Evolutionary conservation across 2,797 vertebrate genomes (phyloP), one percentile per base, ranked within the genome.

Genomic region (Coilia nasus): DNA sequence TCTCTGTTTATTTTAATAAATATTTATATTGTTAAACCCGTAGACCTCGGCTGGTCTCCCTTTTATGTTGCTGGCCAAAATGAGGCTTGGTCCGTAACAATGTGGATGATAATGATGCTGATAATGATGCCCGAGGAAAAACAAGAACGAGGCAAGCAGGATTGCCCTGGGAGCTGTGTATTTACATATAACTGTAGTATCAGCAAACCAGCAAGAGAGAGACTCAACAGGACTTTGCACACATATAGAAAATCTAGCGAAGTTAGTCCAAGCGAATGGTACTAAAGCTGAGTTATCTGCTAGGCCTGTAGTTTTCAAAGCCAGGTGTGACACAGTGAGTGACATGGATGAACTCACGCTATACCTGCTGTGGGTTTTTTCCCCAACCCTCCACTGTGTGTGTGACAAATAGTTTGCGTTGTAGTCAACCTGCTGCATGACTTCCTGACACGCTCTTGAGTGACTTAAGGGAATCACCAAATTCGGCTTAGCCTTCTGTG

Each of bases 401-500:
- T 75, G 31, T 75, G 67, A 7, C 35, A 31, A 71, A 41, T 19
- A 41, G 0, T 5, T 14, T 80, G 44, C 80, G 14, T 67, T 90
- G 88, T 82, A 81, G 85, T 89, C 87, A 67, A 31, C 84, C 83
- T 23, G 50, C 83, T 84, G 85, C 86, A 87, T 89, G 83, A 62
- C 82, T 83, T 88, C 86, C 15, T 71, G 75, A 60, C 81, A 85
- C 86, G 83, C 89, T 89, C 88, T 87, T 54, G 82, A 90, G 87
- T 88, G 89, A 90, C 90, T 88, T 88, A 87, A 90, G 83, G 86
- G 81, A 83, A 90, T 84, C 90, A 90, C 71, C 81, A 82, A 56
- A 88, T 89, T 89, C 82, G 85, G 82, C 84, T 82, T 85, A 0
- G 31, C 90, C 90, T 93, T 93, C 81, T 86, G 89, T 89, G 89